Percentiles rank a stretch among this genome's conserved stretches.
These are phyloP conservation scores for Sialis lutaria DNA, from an alignment of 2,888 invertebrate species.

Conservation along the genomic window DNA sequence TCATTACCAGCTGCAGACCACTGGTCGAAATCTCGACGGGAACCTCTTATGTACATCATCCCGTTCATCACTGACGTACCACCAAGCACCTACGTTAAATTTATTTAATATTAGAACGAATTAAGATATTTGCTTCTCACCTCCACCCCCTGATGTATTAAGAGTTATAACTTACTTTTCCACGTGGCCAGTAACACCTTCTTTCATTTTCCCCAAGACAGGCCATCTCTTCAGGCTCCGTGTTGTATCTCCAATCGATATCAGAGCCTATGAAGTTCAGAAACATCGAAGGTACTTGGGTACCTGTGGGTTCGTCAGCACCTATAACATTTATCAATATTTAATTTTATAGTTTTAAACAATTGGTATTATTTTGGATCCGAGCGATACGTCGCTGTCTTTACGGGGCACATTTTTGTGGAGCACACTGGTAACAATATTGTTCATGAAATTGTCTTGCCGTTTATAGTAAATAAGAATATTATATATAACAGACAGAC, in stretches of 20 bases:
- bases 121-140: neutral
- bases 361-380: too few relatives aligned
- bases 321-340: slow-evolving; percentile 27
- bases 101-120: neutral
- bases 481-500: too few relatives aligned
- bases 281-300: slow-evolving; percentile 81
- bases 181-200: slow-evolving; percentile 71
- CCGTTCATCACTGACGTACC: slow-evolving; percentile 90
- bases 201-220: slow-evolving; percentile 54
- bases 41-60: slow-evolving; percentile 90
- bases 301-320: slow-evolving; percentile 71
- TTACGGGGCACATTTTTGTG: neutral
- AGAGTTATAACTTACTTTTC: slow-evolving; percentile 38
- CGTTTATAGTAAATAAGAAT: too few relatives aligned
- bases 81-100: slow-evolving; percentile 48
- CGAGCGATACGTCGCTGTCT: too few relatives aligned
- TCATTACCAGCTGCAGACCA: slow-evolving; percentile 76
- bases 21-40: slow-evolving; percentile 68
- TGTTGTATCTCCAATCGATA: slow-evolving; percentile 77
- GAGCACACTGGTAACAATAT: neutral
- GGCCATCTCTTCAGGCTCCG: slow-evolving; percentile 62
- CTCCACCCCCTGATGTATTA: slow-evolving; percentile 1
- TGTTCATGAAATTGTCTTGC: too few relatives aligned
- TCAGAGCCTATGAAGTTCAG: slow-evolving; percentile 71
- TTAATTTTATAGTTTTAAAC: neutral